Base-by-base conservation (phyloP, 2,113 vertebrate species). In the Bubo bubo region DNA sequence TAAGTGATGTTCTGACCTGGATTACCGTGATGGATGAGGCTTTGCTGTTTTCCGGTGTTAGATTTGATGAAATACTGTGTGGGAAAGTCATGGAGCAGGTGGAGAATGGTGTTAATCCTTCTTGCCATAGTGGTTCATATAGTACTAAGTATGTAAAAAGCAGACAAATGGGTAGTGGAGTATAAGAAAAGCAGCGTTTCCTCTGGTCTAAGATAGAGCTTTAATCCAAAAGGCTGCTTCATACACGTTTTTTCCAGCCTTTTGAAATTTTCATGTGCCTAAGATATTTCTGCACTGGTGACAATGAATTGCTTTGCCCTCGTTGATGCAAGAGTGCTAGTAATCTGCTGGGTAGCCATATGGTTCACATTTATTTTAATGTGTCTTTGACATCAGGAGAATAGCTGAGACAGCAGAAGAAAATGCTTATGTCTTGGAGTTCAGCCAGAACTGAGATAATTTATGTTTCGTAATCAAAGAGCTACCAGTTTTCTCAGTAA, bases 361-460 rank as follows among this genome's bases (percentile, higher is more conserved):
- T 99, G 99, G 98, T 98, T 99, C 98, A 97, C 98, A 98, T 99
- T 99, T 98, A 98, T 98, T 98, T 98, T 98, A 98, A 98, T 98
- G 98, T 98, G 98, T 97, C 98, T 99, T 98, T 98, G 98, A 98
- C 98, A 98, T 97, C 96, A 96, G 97, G 96, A 98, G 98, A 98
- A 96, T 97, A 95, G 97, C 98, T 98, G 98, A 98, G 98, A 97
- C 98, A 98, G 97, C 98, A 97, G 91, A 98, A 97, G 92, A 97
- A 98, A 98, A 94, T 96, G 98, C 97, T 98, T 98, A 97, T 97
- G 72, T 96, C 97, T 97, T 98, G 98, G 98, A 98, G 96, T 96
- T 86, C 94, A 97, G 98, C 98, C 98, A 98, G 97, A 96, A 95
- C 87, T 96, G 95, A 88, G 92, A 98, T 98, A 96, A 98, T 98